These are phyloP conservation scores for Caranx melampygus DNA, from an alignment of 2,113 vertebrate genomes.

Conservation along the genomic window DNA sequence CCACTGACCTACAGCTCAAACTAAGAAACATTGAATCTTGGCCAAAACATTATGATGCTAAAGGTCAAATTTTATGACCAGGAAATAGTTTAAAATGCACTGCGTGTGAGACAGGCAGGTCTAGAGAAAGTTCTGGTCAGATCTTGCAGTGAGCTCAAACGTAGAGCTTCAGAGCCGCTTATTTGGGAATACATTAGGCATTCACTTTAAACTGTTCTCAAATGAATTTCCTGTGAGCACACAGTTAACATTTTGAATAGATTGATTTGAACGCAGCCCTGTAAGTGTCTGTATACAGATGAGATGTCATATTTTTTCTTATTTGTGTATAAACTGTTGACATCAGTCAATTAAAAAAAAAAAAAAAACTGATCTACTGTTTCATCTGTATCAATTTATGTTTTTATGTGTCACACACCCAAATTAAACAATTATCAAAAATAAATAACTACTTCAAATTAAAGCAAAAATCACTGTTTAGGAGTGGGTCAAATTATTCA, in stretches of 20 bases:
- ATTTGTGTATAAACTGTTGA: slow-evolving; percentile 1
- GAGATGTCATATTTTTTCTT: slow-evolving; percentile 11
- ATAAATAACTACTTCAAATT: background rate
- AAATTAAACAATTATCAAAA: background rate
- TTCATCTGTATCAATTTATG: slow-evolving; percentile 11
- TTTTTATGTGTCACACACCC: background rate
- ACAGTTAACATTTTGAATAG: background rate
- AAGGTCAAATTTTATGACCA: background rate
- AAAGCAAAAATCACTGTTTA: background rate
- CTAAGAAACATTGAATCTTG: background rate
- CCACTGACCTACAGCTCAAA: background rate
- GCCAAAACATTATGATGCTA: too few species aligned
- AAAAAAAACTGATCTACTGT: background rate
- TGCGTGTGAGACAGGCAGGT: background rate
- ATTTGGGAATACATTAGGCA: background rate
- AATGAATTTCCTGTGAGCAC: background rate
- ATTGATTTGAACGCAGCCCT: background rate
- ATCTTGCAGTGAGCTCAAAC: background rate
- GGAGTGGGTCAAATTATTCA: background rate
- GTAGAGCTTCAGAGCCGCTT: background rate
- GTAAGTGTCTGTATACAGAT: slow-evolving; percentile 14
- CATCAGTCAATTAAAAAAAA: slow-evolving; percentile 52
- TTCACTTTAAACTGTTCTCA: background rate
- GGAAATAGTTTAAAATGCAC: slow-evolving; percentile 1
- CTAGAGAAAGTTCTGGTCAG: background rate